Base-by-base conservation (phyloP, 1,140 invertebrate genomes). In the Lepidurus packardi region DNA sequence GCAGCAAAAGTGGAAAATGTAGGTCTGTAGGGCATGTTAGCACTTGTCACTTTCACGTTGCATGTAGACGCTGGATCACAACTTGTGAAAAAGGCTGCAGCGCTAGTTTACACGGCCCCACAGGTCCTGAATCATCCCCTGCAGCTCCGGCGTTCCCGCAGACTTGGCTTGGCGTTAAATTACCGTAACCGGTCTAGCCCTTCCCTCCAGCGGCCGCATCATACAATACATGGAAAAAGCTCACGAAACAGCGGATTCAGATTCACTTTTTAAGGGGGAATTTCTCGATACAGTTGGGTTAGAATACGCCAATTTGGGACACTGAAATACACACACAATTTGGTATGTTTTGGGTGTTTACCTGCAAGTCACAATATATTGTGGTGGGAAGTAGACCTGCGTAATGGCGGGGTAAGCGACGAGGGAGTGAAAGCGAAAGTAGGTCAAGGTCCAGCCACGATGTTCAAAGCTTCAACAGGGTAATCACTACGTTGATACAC, bases 31-130 rank as follows among this genome's bases (percentile, higher is more conserved):
- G 53, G 53, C 53, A 65, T 65, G 53, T 65, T 65, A 65, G 6
- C 53, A 65, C 53, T 65, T 65, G 53, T 65, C 53, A 65, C 53
- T 65, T 65, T 65, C 53, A 65, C 53, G 53, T 65, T 65, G 53
- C 53, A 65, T 65, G 53, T 21, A 65, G 53, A 65, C 53, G 53
- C 53, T 65, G 7, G 53, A 13, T 65, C 53, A 21, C 53, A 65
- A 34, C 34, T 21, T 65, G 53, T 13, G 53, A 16, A 65, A 65
- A 65, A 9, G 53, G 53, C 53, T 65, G 6, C 53, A 65, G 21
- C 53, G 16, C 53, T 65, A 65, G 53, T 13, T 7, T 65, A 65
- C 53, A 47, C 34, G 34, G 34, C 34, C 21, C 53, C 53, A 65
- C 53, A 21, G 21, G 53, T 65, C 53, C 9, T 65, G 53, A 65